Conservation (phyloP, 2,797 vertebrate genomes). For the Gallinago solitaria region DNA sequence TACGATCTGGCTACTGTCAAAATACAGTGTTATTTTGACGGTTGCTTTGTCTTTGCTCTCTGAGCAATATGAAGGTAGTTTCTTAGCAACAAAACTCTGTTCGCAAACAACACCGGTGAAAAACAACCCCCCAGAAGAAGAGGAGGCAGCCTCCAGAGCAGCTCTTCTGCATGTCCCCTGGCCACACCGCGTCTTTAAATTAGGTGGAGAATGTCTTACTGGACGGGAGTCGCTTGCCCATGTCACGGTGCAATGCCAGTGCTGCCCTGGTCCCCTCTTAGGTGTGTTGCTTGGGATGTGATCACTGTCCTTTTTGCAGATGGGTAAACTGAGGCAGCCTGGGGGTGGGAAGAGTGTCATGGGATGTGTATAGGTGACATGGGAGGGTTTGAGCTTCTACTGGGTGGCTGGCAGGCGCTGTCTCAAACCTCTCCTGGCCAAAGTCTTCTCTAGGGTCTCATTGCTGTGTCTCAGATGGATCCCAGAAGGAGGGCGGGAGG, state of each 20-base stretch:
- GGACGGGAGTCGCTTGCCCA: neutral
- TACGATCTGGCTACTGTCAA: conserved; percentile 77
- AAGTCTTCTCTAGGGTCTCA: neutral
- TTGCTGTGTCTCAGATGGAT: neutral
- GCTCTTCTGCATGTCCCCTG: neutral
- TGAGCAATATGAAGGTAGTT: conserved; percentile 76
- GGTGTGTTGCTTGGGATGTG: rapidly evolving
- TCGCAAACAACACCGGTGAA: conserved; percentile 70
- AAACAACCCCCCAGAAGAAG: conserved; percentile 45
- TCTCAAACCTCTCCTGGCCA: neutral
- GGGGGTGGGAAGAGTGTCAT: rapidly evolving
- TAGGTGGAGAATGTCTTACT: neutral
- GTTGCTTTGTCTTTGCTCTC: conserved; percentile 77
- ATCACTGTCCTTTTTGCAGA: neutral
- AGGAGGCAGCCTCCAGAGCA: neutral
- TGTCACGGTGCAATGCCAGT: rapidly evolving
- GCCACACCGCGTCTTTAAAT: neutral
- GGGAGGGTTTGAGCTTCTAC: neutral
- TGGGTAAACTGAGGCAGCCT: conserved; percentile 23
- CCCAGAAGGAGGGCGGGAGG: conserved; percentile 12
- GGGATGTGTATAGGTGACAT: neutral
- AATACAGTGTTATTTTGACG: conserved; percentile 76
- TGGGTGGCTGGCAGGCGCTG: neutral
- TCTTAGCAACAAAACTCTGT: conserved; percentile 82
- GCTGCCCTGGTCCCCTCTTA: neutral